Evolutionary conservation across 2,888 invertebrate genomes (phyloP), one percentile per base, ranked within the genome.

Genomic region (Acleris laterana): DNA sequence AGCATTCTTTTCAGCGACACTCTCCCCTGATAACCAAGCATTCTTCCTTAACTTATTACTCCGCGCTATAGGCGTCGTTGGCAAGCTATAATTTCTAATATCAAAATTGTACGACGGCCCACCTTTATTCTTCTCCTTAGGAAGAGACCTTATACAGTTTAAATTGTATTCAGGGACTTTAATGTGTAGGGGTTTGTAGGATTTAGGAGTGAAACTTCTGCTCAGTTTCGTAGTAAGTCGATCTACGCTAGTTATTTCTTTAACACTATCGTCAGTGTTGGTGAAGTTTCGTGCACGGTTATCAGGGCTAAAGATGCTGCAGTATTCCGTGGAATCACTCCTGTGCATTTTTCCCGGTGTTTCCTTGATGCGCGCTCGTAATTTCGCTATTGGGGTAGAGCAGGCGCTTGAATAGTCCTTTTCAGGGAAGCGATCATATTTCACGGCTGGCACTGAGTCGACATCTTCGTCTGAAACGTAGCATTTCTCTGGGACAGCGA

Each of bases 11-110:
- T 79, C 80, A 5, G 73, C 75, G 0, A 74, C 69, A 50, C 74
- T 69, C 53, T 92, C 91, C 11, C 93, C 93, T 1, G 93, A 92
- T 1, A 94, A 79, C 94, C 94, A 94, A 9, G 94, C 94, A 64
- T 93, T 93, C 70, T 90, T 93, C 70, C 93, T 87, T 70, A 94
- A 77, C 72, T 93, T 94, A 68, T 93, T 94, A 72, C 92, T 93
- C 6, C 93, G 81, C 5, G 94, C 94, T 63, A 94, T 94, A 1
- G 94, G 93, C 6, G 93, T 94, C 0, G 83, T 82, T 1, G 94
- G 94, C 68, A 94, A 81, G 73, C 90, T 90, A 53, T 89, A 93
- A 69, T 93, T 90, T 71, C 85, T 87, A 68, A 93, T 89, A 80
- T 91, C 88, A 69, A 93, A 93, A 72, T 85, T 90, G 70, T 93